phyloP scores from a whole-genome alignment of 1,140 invertebrate species.

The Rhysida immarginata region DNA sequence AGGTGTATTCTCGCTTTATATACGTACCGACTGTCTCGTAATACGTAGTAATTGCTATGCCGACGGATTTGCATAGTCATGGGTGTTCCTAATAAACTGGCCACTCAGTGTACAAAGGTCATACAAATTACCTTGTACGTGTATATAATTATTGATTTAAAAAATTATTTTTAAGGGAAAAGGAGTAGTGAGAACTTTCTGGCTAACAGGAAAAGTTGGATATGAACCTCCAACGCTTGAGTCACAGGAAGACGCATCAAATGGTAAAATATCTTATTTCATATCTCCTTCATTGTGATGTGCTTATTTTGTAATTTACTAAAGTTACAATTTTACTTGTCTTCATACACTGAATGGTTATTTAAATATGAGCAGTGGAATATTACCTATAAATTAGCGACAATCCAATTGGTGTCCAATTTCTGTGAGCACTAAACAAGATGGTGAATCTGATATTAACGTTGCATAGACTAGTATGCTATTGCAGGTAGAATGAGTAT shows the following conservation, averaged over 20 bases:
- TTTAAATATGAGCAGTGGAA: too few species aligned
- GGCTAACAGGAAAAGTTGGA: constrained; percentile 36
- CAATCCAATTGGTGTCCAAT: too few species aligned
- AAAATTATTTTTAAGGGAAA: constrained; percentile 2
- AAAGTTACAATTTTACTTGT: too few species aligned
- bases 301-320: too few species aligned
- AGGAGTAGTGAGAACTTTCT: constrained; percentile 88
- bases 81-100: too few species aligned
- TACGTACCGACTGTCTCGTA: background rate
- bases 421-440: too few species aligned
- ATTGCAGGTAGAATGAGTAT: too few species aligned
- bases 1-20: background rate
- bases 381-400: too few species aligned
- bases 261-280: background rate
- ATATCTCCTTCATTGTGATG: too few species aligned
- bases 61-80: background rate
- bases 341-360: too few species aligned
- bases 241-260: background rate
- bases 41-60: background rate
- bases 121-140: background rate
- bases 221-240: background rate
- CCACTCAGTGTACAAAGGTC: background rate
- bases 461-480: too few species aligned
- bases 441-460: too few species aligned
- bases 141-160: background rate